These are phyloP conservation scores for Gracilinanus agilis DNA, from an alignment of 2,113 vertebrate genomes.

Conservation along the genomic window DNA sequence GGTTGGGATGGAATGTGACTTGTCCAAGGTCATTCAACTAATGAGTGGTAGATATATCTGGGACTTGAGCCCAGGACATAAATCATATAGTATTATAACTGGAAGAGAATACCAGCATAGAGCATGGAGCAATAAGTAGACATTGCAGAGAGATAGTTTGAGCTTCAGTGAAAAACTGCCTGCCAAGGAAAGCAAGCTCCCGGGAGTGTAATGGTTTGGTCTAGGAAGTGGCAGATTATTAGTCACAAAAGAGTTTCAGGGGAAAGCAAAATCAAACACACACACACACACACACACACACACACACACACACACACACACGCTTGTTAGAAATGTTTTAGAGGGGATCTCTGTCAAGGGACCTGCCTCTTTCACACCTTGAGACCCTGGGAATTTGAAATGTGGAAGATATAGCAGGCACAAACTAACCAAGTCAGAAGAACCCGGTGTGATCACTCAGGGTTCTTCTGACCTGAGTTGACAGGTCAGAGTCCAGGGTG, in stretches of 20 bases:
- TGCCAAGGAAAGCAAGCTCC: neutral
- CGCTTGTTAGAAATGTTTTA: neutral
- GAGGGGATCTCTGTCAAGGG: neutral
- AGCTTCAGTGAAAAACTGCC: neutral
- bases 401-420: neutral
- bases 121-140: neutral
- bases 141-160: neutral
- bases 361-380: neutral
- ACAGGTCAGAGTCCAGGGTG: neutral
- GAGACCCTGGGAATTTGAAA: neutral
- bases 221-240: neutral
- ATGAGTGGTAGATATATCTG: neutral
- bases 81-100: neutral
- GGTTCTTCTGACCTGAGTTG: neutral
- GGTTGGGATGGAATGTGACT: neutral
- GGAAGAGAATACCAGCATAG: neutral
- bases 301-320: no score
- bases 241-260: neutral
- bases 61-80: neutral
- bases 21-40: neutral
- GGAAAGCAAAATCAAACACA: neutral
- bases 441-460: neutral
- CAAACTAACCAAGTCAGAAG: neutral
- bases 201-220: neutral
- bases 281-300: no score